These are phyloP conservation scores for Chelon auratus DNA, from an alignment of 2,797 vertebrate species.

Conservation along the genomic window DNA sequence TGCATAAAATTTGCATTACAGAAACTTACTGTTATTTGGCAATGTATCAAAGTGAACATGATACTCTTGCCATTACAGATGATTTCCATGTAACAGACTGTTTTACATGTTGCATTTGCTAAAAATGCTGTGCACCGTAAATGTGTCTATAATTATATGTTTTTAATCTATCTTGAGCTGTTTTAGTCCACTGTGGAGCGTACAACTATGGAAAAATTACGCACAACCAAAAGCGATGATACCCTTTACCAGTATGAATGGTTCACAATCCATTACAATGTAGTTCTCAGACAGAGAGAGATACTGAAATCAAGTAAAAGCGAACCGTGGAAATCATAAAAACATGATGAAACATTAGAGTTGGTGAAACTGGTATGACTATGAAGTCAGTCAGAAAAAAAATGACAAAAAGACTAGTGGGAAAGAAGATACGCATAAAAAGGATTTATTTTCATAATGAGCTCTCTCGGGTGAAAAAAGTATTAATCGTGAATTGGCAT, in stretches of 20 bases:
- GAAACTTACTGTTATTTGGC: neutral
- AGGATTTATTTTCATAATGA: slow-evolving; percentile 60
- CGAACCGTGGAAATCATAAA: neutral
- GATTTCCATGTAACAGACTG: neutral
- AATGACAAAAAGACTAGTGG: slow-evolving; percentile 7
- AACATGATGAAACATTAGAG: slow-evolving; percentile 8
- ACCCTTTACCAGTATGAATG: slow-evolving; percentile 11
- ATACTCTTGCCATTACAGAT: neutral
- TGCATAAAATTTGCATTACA: neutral
- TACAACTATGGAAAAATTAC: slow-evolving; percentile 6
- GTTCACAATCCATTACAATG: neutral
- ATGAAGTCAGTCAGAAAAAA: slow-evolving; percentile 1
- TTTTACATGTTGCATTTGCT: neutral
- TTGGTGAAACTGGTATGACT: slow-evolving; percentile 11
- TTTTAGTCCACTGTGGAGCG: slow-evolving; percentile 1
- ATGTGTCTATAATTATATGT: neutral
- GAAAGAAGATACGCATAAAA: neutral
- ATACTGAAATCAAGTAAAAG: neutral
- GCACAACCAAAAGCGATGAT: neutral
- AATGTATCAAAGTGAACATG: neutral
- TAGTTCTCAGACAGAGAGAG: neutral
- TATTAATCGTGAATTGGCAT: slow-evolving; percentile 62
- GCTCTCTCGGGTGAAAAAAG: slow-evolving; percentile 56
- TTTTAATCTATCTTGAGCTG: slow-evolving; percentile 1
- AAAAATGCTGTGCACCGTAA: neutral